Conservation (phyloP, 2,113 vertebrate genomes). For the Origma solitaria region DNA sequence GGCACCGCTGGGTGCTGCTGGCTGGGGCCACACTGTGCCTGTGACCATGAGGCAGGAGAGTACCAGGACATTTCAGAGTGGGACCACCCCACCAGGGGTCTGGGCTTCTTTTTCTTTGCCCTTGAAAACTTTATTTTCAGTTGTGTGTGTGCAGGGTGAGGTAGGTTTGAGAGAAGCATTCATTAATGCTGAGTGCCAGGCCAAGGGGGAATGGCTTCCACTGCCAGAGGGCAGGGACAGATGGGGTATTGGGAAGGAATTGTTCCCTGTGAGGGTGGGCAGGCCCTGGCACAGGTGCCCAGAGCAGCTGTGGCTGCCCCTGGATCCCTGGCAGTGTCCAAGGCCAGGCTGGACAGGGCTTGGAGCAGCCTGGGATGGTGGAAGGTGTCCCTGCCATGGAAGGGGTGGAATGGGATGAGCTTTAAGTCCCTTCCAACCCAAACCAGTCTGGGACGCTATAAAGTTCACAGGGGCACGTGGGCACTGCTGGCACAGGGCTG, state of each 20-base stretch:
- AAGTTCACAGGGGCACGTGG: not conserved
- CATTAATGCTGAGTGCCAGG: not conserved
- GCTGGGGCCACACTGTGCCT: not conserved
- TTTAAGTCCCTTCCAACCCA: not conserved
- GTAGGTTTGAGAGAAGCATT: not conserved
- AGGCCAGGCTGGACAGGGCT: accelerated
- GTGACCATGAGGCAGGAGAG: not conserved
- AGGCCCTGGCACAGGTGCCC: not conserved
- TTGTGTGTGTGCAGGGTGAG: not conserved
- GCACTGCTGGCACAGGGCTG: accelerated
- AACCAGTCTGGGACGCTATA: not conserved
- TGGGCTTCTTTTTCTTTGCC: not conserved
- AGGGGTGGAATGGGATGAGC: not conserved
- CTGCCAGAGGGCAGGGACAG: not conserved
- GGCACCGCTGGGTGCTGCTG: not conserved
- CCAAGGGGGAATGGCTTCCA: not conserved
- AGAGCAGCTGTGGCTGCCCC: not conserved
- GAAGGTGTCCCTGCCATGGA: not conserved
- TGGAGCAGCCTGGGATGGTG: accelerated
- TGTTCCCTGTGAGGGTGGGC: accelerated
- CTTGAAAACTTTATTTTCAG: not conserved
- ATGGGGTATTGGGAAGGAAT: not conserved
- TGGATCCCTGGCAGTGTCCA: accelerated
- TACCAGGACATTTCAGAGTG: not conserved
- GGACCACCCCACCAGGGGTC: not conserved